Base-by-base conservation (phyloP, 2,797 vertebrate species). In the Sebastolobus alascanus region DNA sequence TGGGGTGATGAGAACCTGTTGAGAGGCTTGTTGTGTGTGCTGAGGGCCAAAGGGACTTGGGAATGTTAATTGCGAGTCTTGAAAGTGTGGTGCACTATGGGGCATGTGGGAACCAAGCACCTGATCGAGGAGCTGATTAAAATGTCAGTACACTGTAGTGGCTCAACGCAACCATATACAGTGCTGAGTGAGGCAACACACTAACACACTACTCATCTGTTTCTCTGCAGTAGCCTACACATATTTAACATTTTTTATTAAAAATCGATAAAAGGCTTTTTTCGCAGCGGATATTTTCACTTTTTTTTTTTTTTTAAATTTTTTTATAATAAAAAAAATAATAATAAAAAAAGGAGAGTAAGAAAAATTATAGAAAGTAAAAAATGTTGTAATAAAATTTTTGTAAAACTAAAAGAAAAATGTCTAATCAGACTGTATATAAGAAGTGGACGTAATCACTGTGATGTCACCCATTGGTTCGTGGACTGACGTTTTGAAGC, bases 41-140 rank as follows among this genome's bases (percentile, higher is more conserved):
- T 65, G n/a, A 75, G 55, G 68, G 59, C 72, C 46, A 12, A 61
- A 43, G 85, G 81, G 83, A 85, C 63, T 72, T 59, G 31, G 55
- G 68, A 80, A 80, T 71, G 76, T 87, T 87, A 90, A 90, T 89
- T 81, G 87, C 56, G 64, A n/a, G 50, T 84, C 84, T 73, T 85
- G 66, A 77, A 86, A 78, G 58, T 83, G 84, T 8, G 76, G 50
- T 61, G 80, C 80, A 89, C 94, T 79, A 85, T 87, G 86, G 73
- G 84, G 79, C 84, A 84, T 59, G 58, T 60, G 72, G 85, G 75
- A 89, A 33, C 2, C 16, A 68, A 64, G 71, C 75, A 82, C 75
- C 84, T 83, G 86, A 89, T 88, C 38, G 38, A 78, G 80, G 76
- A 80, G 59, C 64, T 87, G 84, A 92, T 93, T 93, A 81, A 94